Evolutionary conservation across 2,797 vertebrate genomes (phyloP).

Genomic region (Hozukius guyotensis): DNA sequence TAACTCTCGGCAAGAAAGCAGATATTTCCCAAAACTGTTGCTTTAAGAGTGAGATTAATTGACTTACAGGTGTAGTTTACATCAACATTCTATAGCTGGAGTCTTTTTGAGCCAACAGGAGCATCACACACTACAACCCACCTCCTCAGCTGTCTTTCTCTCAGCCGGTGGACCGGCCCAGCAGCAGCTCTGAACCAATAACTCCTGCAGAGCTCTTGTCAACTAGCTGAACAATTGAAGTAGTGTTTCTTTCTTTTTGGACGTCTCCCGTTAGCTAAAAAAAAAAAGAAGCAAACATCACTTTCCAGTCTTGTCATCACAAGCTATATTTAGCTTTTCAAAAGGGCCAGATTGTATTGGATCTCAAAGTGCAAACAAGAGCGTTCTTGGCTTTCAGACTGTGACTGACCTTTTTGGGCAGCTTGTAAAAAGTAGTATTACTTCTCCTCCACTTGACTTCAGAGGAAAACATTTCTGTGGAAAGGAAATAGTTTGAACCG

Average conservation of each 20-base stretch:
- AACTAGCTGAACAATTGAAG: conserved; percentile 3
- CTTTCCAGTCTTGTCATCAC: conserved; percentile 16
- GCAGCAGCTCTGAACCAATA: conserved; percentile 17
- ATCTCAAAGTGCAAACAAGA: conserved; percentile 33
- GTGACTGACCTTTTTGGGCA: conserved; percentile 29
- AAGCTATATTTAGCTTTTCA: conserved; percentile 44
- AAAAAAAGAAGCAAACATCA: conserved; percentile 12
- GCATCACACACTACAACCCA: not conserved
- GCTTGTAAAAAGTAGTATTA: conserved; percentile 33
- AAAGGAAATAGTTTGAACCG: conserved; percentile 59
- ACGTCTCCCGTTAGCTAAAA: not conserved
- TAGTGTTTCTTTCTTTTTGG: conserved; percentile 29
- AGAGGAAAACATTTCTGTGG: conserved; percentile 33
- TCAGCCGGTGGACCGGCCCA: not conserved
- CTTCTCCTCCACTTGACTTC: conserved; percentile 50
- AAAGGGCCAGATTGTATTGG: conserved; percentile 9
- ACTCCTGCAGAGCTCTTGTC: conserved; percentile 17
- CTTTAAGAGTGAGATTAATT: not conserved
- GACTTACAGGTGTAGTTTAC: conserved; percentile 1
- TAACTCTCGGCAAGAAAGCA: too few species aligned
- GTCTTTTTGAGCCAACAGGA: not conserved
- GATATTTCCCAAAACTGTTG: not conserved
- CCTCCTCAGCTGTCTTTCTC: not conserved
- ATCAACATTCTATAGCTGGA: not conserved
- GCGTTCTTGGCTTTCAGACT: conserved; percentile 28